Evolutionary conservation across 2,888 invertebrate species (phyloP).

Genomic region (Boloria selene): DNA sequence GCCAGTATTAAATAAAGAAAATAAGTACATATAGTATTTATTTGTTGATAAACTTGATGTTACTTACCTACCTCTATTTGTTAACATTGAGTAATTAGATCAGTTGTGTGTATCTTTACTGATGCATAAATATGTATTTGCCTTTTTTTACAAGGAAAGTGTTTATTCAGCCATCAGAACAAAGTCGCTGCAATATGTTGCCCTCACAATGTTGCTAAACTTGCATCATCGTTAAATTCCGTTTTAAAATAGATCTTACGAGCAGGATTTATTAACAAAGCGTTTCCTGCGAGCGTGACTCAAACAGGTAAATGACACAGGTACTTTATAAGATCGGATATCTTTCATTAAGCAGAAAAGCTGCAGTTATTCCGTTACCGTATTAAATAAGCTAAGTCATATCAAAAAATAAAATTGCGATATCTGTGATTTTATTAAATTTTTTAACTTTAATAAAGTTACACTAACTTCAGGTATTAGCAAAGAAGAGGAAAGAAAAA

Average conservation of each 20-base stretch:
- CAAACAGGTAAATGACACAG: constrained; percentile 38
- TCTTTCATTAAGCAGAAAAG: constrained; percentile 16
- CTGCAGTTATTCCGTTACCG: constrained; percentile 1
- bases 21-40: no score
- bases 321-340: constrained; percentile 23
- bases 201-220: constrained; percentile 16
- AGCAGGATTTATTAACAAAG: constrained; percentile 36
- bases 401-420: neutral
- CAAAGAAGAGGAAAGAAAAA: no score
- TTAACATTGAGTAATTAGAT: no score
- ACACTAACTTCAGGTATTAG: no score
- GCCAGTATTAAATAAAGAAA: no score
- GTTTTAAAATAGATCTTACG: constrained; percentile 32
- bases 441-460: no score
- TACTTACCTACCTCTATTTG: neutral
- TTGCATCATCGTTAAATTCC: constrained; percentile 30
- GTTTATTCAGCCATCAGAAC: constrained; percentile 10
- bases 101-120: no score
- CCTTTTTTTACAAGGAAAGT: constrained; percentile 13
- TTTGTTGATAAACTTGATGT: no score
- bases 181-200: constrained; percentile 7
- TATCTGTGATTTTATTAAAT: neutral
- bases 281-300: constrained; percentile 39
- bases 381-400: neutral
- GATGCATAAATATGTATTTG: constrained; percentile 10